Evolutionary conservation across 1,140 invertebrate genomes (phyloP).

Genomic region (Trichonephila inaurata): DNA sequence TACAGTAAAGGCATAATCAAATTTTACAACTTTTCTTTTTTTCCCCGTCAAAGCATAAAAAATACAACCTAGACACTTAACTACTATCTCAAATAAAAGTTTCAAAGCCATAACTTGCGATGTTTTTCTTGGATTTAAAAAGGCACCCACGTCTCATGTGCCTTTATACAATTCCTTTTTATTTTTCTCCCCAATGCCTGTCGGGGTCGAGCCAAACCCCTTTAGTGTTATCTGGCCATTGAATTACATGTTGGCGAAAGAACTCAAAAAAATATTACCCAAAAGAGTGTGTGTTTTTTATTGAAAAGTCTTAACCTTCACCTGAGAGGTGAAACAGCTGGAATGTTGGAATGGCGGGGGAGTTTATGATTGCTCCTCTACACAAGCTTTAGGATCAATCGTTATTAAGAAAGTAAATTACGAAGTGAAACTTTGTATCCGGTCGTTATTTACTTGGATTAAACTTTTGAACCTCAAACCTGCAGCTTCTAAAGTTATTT

Average conservation of each 20-base stretch:
- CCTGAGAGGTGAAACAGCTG: constrained; percentile 15
- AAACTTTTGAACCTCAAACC: neutral
- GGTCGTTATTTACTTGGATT: neutral
- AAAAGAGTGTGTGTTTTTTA: neutral
- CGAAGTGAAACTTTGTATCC: neutral
- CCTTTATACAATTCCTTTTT: constrained; percentile 35
- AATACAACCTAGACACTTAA: constrained; percentile 5
- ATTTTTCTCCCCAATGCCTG: neutral
- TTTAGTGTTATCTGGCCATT: constrained; percentile 17
- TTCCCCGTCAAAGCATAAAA: constrained; percentile 11
- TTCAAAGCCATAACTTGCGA: constrained; percentile 29
- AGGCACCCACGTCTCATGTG: constrained; percentile 32
- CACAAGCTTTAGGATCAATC: constrained; percentile 9
- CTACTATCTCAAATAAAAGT: constrained; percentile 8
- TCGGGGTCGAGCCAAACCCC: constrained; percentile 36
- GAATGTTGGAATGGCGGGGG: constrained; percentile 28
- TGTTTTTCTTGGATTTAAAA: constrained; percentile 9
- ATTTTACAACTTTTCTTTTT: constrained; percentile 27
- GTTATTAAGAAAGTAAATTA: constrained; percentile 3
- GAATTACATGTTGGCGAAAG: constrained; percentile 27
- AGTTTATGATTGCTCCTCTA: neutral
- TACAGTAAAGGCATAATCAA: neutral
- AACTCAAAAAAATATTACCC: constrained; percentile 30
- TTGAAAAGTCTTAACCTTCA: constrained; percentile 23
- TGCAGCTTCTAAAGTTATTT: neutral